These are phyloP conservation scores for Ligdia adustata DNA, from an alignment of 2,888 invertebrate genomes.

Conservation along the genomic window DNA sequence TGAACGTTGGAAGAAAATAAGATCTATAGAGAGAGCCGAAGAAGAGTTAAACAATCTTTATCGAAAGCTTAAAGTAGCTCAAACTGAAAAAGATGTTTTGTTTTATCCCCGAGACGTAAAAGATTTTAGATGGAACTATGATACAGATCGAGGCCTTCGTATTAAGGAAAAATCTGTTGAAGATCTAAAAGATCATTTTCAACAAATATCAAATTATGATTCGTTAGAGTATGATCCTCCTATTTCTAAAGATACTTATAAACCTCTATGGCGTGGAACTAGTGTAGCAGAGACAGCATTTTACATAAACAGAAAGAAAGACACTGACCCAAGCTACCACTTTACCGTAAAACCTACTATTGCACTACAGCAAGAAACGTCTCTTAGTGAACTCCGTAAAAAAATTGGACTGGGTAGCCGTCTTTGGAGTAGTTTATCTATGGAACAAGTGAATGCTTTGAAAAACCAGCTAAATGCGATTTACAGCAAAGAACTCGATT, in stretches of 20 bases:
- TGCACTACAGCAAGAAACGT: conserved; percentile 63
- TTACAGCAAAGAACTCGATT: conserved; percentile 86
- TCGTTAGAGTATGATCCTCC: conserved; percentile 70
- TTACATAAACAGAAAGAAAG: conserved; percentile 86
- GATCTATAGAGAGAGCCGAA: conserved; percentile 91
- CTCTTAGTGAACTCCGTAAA: conserved; percentile 71
- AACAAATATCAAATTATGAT: conserved; percentile 84
- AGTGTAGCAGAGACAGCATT: conserved; percentile 92
- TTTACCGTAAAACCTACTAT: conserved; percentile 54
- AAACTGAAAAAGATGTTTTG: conserved; percentile 92
- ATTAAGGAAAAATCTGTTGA: conserved; percentile 94
- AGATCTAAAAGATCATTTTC: conserved; percentile 91
- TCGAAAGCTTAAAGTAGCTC: conserved; percentile 89
- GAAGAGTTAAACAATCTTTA: conserved; percentile 91
- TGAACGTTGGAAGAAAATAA: conserved; percentile 93
- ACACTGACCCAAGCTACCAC: conserved; percentile 63
- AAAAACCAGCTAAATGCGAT: conserved; percentile 92
- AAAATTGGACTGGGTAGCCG: conserved; percentile 88
- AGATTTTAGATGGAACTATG: conserved; percentile 90
- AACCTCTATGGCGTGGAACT: conserved; percentile 92
- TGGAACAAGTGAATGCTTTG: conserved; percentile 91
- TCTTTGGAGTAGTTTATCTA: conserved; percentile 92
- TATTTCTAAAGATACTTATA: conserved; percentile 87
- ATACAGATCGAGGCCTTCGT: conserved; percentile 89
- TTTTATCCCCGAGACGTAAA: conserved; percentile 90